Conservation (phyloP, 2,113 vertebrate species). For the Pteruthius melanotis region DNA sequence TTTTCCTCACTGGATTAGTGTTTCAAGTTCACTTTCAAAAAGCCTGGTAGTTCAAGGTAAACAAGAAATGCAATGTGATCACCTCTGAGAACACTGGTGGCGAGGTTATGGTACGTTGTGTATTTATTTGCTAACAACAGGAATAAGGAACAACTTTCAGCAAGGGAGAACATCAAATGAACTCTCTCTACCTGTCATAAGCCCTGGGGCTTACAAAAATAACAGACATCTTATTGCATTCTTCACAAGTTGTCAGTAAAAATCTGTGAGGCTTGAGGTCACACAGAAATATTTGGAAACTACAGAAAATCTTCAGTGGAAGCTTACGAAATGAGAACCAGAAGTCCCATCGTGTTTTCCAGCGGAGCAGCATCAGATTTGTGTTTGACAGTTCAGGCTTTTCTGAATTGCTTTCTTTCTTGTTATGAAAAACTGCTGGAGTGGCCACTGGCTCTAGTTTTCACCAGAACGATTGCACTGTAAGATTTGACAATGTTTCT, state of each 20-base stretch:
- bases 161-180: background rate
- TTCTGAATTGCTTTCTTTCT: background rate
- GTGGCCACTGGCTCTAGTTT: background rate
- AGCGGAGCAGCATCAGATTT: background rate
- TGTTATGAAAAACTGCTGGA: background rate
- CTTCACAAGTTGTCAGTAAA: background rate
- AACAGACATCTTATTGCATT: background rate
- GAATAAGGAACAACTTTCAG: background rate
- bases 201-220: background rate
- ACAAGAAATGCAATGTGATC: background rate
- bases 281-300: background rate
- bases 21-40: background rate
- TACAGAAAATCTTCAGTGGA: background rate
- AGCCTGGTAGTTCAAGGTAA: background rate
- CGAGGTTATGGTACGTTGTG: background rate
- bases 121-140: background rate
- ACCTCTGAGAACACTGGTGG: background rate
- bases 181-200: background rate
- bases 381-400: background rate
- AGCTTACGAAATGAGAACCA: background rate
- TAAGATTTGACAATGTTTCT: background rate
- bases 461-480: background rate
- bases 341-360: background rate
- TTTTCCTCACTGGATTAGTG: background rate
- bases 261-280: background rate